Evolutionary conservation across 2,888 invertebrate genomes (phyloP).

Genomic region (Monochamus alternatus): DNA sequence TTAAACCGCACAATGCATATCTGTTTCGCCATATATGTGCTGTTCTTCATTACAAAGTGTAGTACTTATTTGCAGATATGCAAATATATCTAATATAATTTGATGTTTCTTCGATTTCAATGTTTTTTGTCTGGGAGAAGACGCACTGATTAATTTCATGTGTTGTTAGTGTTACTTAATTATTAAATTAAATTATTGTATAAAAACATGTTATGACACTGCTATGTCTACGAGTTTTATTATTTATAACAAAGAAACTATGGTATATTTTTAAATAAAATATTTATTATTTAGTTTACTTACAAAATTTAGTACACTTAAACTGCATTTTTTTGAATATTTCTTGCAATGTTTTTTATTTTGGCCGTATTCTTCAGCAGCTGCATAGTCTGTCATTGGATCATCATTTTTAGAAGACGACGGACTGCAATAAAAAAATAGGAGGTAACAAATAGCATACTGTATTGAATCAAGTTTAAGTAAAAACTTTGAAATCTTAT

Average conservation of each 20-base stretch:
- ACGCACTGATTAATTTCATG: too few species aligned
- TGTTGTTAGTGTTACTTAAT: too few species aligned
- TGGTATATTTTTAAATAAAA: not conserved
- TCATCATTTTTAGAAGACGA: conserved; percentile 74
- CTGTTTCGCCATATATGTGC: not conserved
- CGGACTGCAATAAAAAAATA: conserved; percentile 71
- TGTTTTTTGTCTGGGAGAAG: too few species aligned
- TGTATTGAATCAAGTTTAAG: too few species aligned
- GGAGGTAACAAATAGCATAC: too few species aligned
- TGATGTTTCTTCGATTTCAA: too few species aligned
- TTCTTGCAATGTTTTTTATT: conserved; percentile 71
- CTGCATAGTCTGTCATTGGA: conserved; percentile 53
- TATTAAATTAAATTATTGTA: too few species aligned
- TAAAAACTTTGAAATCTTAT: too few species aligned
- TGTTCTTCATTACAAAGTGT: not conserved
- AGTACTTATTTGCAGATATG: too few species aligned
- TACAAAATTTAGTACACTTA: conserved; percentile 75
- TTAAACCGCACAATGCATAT: not conserved
- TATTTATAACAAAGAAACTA: not conserved
- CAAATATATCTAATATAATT: too few species aligned
- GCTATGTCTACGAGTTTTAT: too few species aligned
- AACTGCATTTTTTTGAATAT: conserved; percentile 72
- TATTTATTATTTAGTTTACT: conserved; percentile 44
- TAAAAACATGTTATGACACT: too few species aligned
- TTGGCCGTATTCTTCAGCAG: conserved; percentile 60